Conservation (phyloP, 2,797 vertebrate genomes). For the Tarsius wallacei region DNA sequence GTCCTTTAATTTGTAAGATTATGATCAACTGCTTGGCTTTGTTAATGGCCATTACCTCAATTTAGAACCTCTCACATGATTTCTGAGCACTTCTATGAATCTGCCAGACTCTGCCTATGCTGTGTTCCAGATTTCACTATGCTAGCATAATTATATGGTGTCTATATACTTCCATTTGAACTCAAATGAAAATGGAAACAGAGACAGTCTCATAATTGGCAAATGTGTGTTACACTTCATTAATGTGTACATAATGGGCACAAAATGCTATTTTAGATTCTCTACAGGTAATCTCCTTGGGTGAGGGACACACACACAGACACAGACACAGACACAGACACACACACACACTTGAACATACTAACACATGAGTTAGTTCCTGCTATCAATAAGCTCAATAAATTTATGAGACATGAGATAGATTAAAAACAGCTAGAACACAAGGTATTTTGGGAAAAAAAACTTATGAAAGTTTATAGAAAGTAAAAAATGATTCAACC, state of each 20-base stretch:
- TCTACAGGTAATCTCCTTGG: background rate
- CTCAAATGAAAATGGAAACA: background rate
- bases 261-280: background rate
- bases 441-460: fast-evolving
- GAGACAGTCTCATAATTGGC: background rate
- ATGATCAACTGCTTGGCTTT: background rate
- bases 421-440: background rate
- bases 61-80: background rate
- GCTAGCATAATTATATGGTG: background rate
- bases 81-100: background rate
- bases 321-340: too few relatives aligned
- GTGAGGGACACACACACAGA: background rate
- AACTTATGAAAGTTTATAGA: background rate
- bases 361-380: background rate
- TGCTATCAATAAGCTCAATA: background rate
- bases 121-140: background rate
- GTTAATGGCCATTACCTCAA: background rate
- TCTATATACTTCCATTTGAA: background rate
- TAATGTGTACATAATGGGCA: background rate
- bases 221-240: background rate
- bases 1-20: background rate
- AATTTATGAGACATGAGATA: background rate
- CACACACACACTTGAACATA: too few relatives aligned
- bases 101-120: background rate
- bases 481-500: background rate